phyloP scores from a whole-genome alignment of 2,113 vertebrate genomes.

The Orcinus orca region DNA sequence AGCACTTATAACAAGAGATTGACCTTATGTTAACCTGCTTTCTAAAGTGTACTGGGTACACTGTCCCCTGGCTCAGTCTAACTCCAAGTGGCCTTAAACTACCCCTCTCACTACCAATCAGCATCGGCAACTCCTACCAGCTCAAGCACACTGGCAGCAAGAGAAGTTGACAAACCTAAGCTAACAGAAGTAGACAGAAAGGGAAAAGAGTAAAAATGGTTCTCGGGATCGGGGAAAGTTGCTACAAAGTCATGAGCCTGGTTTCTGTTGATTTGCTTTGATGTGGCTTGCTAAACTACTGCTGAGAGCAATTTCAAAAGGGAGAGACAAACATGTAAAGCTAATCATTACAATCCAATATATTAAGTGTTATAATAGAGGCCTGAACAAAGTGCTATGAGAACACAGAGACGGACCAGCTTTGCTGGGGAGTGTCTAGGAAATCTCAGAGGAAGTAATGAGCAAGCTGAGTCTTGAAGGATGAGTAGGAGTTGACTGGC shows the following conservation, averaged over 20 bases:
- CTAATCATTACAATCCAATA: conserved; percentile 41
- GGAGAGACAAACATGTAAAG: conserved; percentile 41
- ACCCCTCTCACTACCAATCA: conserved; percentile 11
- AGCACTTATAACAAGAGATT: not conserved
- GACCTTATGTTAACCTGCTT: not conserved
- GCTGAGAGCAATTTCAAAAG: conserved; percentile 47
- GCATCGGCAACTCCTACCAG: not conserved
- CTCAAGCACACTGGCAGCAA: conserved; percentile 22
- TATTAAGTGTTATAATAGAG: conserved; percentile 37
- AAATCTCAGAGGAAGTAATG: conserved; percentile 55
- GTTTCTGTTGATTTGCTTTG: conserved; percentile 53
- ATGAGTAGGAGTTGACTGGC: conserved; percentile 49
- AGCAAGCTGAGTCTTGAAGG: conserved; percentile 58
- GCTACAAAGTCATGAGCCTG: conserved; percentile 2
- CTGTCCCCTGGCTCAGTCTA: not conserved
- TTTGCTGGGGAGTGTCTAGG: conserved; percentile 41
- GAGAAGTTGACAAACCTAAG: conserved; percentile 23
- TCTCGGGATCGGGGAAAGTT: conserved; percentile 39
- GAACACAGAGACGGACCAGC: conserved; percentile 24
- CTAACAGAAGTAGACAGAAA: conserved; percentile 22
- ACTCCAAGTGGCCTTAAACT: conserved; percentile 26
- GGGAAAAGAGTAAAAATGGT: conserved; percentile 20
- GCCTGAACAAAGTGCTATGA: not conserved
- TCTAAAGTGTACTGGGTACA: not conserved
- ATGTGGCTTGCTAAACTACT: conserved; percentile 44